Percentiles rank a stretch among this genome's conserved stretches.
Conservation (phyloP, 1,140 invertebrate genomes). For the Bombyx mori region DNA sequence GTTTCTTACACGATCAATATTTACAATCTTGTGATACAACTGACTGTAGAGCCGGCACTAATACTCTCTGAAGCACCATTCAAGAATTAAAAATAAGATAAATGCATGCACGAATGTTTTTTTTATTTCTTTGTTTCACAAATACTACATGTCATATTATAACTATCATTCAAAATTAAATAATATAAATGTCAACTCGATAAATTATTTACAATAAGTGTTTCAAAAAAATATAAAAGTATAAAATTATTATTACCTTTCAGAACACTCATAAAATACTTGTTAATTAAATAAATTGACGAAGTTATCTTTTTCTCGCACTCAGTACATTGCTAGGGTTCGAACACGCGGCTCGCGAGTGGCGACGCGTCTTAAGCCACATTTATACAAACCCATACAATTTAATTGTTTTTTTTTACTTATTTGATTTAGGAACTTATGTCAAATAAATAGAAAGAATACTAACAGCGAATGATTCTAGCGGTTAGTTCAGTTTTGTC, state of each 20-base stretch:
- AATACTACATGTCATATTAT: neutral
- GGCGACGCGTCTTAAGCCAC: neutral
- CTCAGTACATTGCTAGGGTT: neutral
- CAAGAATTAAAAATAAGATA: neutral
- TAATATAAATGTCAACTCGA: too few relatives aligned
- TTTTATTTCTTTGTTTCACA: neutral
- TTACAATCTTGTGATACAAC: neutral
- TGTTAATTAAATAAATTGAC: too few relatives aligned
- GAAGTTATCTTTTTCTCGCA: neutral
- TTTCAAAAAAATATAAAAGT: conserved; percentile 14
- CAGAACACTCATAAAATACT: neutral
- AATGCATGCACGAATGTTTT: conserved; percentile 1
- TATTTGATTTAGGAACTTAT: too few relatives aligned
- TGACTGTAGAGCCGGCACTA: neutral
- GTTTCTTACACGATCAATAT: too few relatives aligned
- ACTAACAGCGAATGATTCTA: too few relatives aligned
- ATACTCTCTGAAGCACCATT: conserved; percentile 2
- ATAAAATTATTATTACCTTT: conserved; percentile 7
- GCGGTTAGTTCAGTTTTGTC: too few relatives aligned
- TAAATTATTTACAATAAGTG: neutral
- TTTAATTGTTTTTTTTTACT: too few relatives aligned
- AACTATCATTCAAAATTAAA: conserved; percentile 1
- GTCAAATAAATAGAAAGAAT: too few relatives aligned
- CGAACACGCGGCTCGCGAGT: neutral
- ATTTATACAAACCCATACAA: too few relatives aligned